Base-by-base conservation (phyloP, 2,797 vertebrate species). In the Urosaurus nigricauda region DNA sequence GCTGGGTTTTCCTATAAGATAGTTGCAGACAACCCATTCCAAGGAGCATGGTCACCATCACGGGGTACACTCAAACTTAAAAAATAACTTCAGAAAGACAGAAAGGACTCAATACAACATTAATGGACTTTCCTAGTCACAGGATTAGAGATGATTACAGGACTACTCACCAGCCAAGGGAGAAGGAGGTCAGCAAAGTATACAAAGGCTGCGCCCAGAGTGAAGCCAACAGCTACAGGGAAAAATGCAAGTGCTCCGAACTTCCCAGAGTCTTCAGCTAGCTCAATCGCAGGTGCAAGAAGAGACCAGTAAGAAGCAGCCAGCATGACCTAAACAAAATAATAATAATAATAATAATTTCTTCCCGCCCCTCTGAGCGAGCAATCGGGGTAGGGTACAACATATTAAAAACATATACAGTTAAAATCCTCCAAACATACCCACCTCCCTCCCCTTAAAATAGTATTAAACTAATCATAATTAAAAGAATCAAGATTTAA, bases 221-320 rank as follows among this genome's bases (percentile, higher is more conserved):
- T 87, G 85, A 99, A 99, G 71, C 99, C 99, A 4, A 97, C 83
- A 0, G 98, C 98, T 80, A 99, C 98, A 0, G 99, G 99, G 37
- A 98, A 58, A 92, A 99, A 99, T 1, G 98, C 96, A 3, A 98
- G 98, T 19, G 97, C 96, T 5, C 99, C 99, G 0, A 99, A 99
- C 84, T 96, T 96, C 82, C 98, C 98, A 0, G 98, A 98, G 1
- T 97, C 96, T 89, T 98, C 97, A 0, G 98, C 98, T 98, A 99
- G 97, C 91, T 98, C 98, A 4, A 99, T 98, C 0, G 98, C 99
- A 0, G 99, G 99, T 3, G 98, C 98, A 93, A 99, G 96, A 75
- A 99, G 93, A 0, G 99, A 99, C 99, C 99, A 99, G 89, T 99
- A 99, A 87, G 98, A 99, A 2, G 98, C 99, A 0, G 98, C 99